Evolutionary conservation across 2,888 invertebrate genomes (phyloP), one percentile per base, ranked within the genome.

Genomic region (Lomographa bimaculata): DNA sequence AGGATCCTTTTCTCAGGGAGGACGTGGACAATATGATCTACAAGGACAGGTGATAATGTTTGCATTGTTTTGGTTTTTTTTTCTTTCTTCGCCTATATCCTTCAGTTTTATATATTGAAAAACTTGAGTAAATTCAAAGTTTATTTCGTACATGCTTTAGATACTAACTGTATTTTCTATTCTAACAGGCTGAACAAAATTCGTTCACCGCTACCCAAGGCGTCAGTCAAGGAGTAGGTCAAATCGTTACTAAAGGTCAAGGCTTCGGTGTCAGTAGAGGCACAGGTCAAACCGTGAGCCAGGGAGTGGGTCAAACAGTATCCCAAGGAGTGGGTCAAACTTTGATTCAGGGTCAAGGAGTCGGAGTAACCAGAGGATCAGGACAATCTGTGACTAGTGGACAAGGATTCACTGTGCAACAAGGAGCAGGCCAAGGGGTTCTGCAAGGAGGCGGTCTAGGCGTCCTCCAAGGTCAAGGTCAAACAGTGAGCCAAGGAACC

Each of bases 21-120:
- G 67, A 0, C 34, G 52, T 11, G 74, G 75, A 28, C 67, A 73
- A 20, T 49, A 49, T 9, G 60, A 51, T 0, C 18, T 47, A 3
- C 57, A 60, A 10, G 72, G 72, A 41, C 62, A 62, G 43, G 79
- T 78, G 23, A 64, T 64, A 32, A 1, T 11, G 7, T 9, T 34
- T 25, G 4, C 3, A 7, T 20, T 3, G 21, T n/a, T n/a, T n/a
- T n/a, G n/a, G n/a, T n/a, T n/a, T n/a, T n/a, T n/a, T n/a, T n/a
- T n/a, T n/a, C n/a, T n/a, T n/a, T n/a, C n/a, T n/a, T n/a, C n/a
- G n/a, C n/a, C n/a, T n/a, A n/a, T n/a, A n/a, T n/a, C n/a, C n/a
- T n/a, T n/a, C n/a, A n/a, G n/a, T n/a, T n/a, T n/a, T n/a, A n/a
- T n/a, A n/a, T n/a, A n/a, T n/a, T n/a, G n/a, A n/a, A n/a, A n/a